phyloP scores from a whole-genome alignment of 2,113 vertebrate genomes.

The Struthidea cinerea region DNA sequence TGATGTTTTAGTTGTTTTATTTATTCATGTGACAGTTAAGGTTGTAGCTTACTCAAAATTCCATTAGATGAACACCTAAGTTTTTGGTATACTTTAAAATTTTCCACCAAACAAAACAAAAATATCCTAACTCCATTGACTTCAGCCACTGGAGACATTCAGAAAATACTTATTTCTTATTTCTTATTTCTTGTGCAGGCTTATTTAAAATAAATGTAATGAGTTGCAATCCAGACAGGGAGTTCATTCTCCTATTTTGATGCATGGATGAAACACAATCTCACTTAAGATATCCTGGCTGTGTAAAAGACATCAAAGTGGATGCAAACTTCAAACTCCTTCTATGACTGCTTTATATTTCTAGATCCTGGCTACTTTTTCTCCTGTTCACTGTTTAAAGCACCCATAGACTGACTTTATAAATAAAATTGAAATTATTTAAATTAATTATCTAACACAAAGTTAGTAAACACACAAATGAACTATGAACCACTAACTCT shows the following conservation, averaged over 20 bases:
- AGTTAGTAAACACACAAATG: slow-evolving; percentile 54
- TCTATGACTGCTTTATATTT: neutral
- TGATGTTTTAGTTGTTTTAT: neutral
- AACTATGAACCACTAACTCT: slow-evolving; percentile 54
- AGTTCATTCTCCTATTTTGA: neutral
- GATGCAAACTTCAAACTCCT: neutral
- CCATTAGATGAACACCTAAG: too few relatives aligned
- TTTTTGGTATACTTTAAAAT: neutral
- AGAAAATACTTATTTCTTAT: neutral
- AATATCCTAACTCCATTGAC: neutral
- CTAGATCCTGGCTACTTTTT: neutral
- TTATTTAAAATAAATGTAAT: neutral
- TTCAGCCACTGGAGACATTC: neutral
- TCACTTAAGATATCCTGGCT: neutral
- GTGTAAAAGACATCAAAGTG: neutral
- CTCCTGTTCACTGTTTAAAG: neutral
- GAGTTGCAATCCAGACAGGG: neutral
- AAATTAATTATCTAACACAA: neutral
- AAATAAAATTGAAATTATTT: neutral
- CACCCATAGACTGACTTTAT: neutral
- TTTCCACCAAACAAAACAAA: neutral
- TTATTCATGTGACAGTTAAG: neutral
- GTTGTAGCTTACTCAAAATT: neutral
- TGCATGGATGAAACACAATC: neutral
- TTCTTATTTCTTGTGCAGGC: neutral